Conservation (phyloP, 2,888 invertebrate species). For the Latrodectus elegans region DNA sequence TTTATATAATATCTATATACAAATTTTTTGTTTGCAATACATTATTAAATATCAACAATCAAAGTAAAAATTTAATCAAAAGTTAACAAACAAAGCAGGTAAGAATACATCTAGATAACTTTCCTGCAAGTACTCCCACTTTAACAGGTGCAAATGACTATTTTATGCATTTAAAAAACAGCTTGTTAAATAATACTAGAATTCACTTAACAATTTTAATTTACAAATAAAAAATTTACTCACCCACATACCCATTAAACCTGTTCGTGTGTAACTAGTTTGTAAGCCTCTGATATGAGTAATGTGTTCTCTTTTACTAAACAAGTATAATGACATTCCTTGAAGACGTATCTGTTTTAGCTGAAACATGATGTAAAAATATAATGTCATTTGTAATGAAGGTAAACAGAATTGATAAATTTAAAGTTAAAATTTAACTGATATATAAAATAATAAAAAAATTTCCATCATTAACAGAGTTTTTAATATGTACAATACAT, state of each 20-base stretch:
- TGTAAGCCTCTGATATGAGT: conserved; percentile 89
- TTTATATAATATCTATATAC: no score
- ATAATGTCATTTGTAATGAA: neutral
- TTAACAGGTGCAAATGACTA: neutral
- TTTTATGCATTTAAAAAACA: neutral
- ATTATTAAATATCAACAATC: no score
- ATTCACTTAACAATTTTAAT: neutral
- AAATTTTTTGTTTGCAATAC: no score
- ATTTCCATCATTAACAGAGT: neutral
- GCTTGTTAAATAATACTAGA: neutral
- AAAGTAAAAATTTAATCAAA: no score
- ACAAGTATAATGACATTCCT: conserved; percentile 87
- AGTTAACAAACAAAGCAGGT: no score
- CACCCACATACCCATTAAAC: conserved; percentile 94
- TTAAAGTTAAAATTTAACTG: neutral
- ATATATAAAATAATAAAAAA: neutral
- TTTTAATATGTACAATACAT: neutral
- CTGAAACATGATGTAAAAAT: conserved; percentile 71
- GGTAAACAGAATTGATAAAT: neutral
- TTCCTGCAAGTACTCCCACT: no score
- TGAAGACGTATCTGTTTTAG: conserved; percentile 87
- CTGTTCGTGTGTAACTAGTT: conserved; percentile 90
- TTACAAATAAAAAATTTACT: conserved; percentile 74
- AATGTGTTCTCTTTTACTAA: conserved; percentile 85
- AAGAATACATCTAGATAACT: no score